These are phyloP conservation scores for Desoria tigrina DNA, from an alignment of 2,888 invertebrate genomes.

Conservation along the genomic window DNA sequence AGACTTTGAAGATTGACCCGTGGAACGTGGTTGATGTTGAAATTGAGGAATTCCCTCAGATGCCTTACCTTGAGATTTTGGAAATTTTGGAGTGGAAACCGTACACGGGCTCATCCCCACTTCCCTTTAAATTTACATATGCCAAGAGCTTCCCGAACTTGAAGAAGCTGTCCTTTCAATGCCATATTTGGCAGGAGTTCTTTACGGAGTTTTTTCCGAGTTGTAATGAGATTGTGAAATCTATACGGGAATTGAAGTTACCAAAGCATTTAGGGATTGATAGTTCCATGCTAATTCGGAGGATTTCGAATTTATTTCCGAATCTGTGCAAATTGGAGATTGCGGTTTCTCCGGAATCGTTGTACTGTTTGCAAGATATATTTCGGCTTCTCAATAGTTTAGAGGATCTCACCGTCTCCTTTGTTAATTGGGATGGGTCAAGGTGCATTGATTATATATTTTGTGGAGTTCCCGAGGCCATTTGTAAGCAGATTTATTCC, in stretches of 20 bases:
- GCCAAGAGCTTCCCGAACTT: constrained; percentile 29
- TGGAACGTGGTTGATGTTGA: constrained; percentile 28
- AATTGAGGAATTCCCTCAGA: constrained; percentile 19
- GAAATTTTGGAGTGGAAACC: constrained; percentile 34
- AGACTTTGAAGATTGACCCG: constrained; percentile 25
- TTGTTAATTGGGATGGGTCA: constrained; percentile 26
- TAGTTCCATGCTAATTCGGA: constrained; percentile 22
- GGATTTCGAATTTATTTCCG: constrained; percentile 33
- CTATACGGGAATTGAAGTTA: constrained; percentile 36
- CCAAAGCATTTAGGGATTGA: constrained; percentile 30
- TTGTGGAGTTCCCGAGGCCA: constrained; percentile 36
- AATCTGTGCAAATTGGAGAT: constrained; percentile 33
- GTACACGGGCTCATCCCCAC: constrained; percentile 7
- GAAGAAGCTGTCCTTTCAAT: constrained; percentile 30
- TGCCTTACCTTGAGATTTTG: constrained; percentile 31
- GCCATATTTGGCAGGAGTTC: constrained; percentile 31
- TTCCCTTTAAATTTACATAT: constrained; percentile 33
- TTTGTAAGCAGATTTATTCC: constrained; percentile 37
- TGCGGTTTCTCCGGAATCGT: constrained; percentile 30
- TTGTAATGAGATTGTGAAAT: constrained; percentile 19
- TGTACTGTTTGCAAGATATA: constrained; percentile 28
- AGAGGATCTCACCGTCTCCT: constrained; percentile 33
- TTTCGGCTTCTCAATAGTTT: constrained; percentile 26
- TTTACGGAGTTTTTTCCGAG: constrained; percentile 28
- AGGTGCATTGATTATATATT: constrained; percentile 38